Base-by-base conservation (phyloP, 2,888 invertebrate genomes). In the Leucophenga maculata region DNA sequence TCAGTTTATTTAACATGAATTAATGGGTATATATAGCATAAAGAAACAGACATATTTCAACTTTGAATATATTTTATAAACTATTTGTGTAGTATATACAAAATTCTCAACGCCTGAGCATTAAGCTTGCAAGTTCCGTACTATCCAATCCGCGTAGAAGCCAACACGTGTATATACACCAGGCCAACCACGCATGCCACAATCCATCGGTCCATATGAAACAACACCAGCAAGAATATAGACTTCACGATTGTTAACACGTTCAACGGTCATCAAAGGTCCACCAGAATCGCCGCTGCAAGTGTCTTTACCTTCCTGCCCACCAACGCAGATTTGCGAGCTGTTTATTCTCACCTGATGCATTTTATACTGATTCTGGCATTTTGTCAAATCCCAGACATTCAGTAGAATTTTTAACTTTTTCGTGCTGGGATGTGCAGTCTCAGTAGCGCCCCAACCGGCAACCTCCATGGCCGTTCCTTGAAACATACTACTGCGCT, bases 361-460 rank as follows among this genome's bases (percentile, higher is more conserved):
- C 68, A 82, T 70, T 1, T 83, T 84, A 86, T 92, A 94, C 3
- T 89, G 89, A 0, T 76, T 75, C 8, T 85, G 86, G 80, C 93
- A 94, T 0, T 88, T 85, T 0, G 78, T 74, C 20, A 84, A 85
- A 0, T 88, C 78, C 71, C 90, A 89, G 0, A 91, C 86, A 6
- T 91, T 90, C 6, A 93, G 85, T 0, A 75, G 70, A 0, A 90
- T 85, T 74, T 91, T 90, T 32, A 90, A 74, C 73, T 93, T 93
- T 0, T 91, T 81, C 9, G 90, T 88, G 0, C 91, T 91, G 67
- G 88, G 88, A 1, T 87, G 84, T 9, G 77, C 75, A 2, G 78
- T 88, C 80, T 92, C 92, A 0, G 92, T 92, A 76, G 89, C 89
- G 9, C 93, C 93, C 93, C 93, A 93, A 18, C 93, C 93, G 16